Conservation (phyloP, 2,797 vertebrate species). For the Perodicticus potto region DNA sequence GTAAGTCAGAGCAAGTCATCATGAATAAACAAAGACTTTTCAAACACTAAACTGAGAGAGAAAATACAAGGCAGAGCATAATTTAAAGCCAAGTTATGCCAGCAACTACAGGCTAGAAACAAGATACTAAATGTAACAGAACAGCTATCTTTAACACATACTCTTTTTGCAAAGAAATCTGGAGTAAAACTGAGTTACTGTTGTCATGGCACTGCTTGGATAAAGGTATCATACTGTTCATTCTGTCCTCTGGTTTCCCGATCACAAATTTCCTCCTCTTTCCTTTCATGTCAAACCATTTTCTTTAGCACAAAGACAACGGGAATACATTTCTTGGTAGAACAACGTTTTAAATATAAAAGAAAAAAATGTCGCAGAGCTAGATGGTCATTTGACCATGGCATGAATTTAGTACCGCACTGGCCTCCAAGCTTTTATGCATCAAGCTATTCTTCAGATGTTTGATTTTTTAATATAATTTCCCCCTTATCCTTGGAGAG, state of each 20-base stretch:
- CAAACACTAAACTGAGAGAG: background rate
- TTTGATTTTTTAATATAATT: background rate
- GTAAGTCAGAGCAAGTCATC: background rate
- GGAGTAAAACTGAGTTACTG: constrained; percentile 1
- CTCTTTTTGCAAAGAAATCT: constrained; percentile 34
- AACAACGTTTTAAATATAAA: constrained; percentile 27
- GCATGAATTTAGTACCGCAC: background rate
- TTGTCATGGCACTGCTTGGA: background rate
- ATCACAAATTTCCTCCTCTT: background rate
- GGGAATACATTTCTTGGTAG: background rate
- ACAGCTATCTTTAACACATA: background rate
- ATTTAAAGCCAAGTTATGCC: background rate
- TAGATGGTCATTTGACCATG: background rate
- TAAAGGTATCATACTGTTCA: constrained; percentile 39
- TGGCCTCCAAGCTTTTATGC: background rate
- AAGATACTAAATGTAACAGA: background rate
- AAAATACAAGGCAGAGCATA: background rate
- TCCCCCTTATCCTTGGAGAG: background rate
- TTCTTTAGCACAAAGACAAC: constrained; percentile 26
- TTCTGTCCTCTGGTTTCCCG: constrained; percentile 36
- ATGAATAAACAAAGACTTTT: constrained; percentile 53
- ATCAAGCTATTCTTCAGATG: background rate
- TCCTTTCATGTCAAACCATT: background rate
- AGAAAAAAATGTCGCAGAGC: constrained; percentile 12
- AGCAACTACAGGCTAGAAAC: constrained; percentile 33